Evolutionary conservation across 1,140 invertebrate species (phyloP).

Genomic region (Aporrectodea caliginosa): DNA sequence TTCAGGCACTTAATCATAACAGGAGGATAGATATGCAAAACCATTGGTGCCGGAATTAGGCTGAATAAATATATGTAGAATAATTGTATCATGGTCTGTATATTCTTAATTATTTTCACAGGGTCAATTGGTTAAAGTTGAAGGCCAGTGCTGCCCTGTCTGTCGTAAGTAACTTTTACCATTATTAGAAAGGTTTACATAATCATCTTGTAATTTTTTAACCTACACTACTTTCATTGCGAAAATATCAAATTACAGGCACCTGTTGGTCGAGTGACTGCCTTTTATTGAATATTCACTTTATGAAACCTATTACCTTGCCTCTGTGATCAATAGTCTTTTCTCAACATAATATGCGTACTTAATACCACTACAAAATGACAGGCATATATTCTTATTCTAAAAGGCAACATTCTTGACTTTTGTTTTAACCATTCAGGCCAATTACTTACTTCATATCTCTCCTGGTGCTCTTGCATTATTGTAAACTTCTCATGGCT

Average conservation of each 20-base stretch:
- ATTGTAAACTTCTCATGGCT: background rate
- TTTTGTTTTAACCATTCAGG: background rate
- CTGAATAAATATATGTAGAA: too few species aligned
- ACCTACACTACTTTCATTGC: background rate
- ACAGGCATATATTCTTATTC: background rate
- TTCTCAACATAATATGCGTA: background rate
- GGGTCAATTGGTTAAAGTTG: background rate
- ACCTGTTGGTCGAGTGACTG: background rate
- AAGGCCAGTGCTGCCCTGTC: background rate
- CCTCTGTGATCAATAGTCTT: too few species aligned
- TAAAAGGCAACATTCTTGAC: background rate
- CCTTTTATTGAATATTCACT: background rate
- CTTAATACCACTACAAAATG: too few species aligned
- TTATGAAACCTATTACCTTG: too few species aligned
- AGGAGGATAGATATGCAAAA: too few species aligned
- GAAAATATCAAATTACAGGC: background rate
- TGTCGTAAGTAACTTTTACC: background rate
- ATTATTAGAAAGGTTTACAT: too few species aligned
- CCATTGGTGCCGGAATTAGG: too few species aligned
- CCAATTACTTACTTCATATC: background rate
- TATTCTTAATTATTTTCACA: too few species aligned
- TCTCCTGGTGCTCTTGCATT: background rate
- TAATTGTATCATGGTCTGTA: too few species aligned
- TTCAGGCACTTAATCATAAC: too few species aligned
- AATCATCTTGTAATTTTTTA: too few species aligned